Base-by-base conservation (phyloP, 2,797 vertebrate species). In the Tapera naevia region DNA sequence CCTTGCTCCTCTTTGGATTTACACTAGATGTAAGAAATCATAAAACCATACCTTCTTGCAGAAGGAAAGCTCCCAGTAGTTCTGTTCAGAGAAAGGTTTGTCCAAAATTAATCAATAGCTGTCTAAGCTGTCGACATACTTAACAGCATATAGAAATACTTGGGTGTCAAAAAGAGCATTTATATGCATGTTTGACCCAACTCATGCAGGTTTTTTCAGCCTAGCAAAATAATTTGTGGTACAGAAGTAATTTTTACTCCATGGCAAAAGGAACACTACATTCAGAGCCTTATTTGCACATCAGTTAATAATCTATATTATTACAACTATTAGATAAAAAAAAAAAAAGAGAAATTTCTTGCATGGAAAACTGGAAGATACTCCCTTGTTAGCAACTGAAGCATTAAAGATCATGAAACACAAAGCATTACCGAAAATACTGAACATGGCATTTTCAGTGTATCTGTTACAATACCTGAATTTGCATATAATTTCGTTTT, bases 361-460 rank as follows among this genome's bases (percentile, higher is more conserved):
- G 32, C 86, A 81, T 54, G 87, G 17, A 88, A 96, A 92, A 87
- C 37, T 90, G 58, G 62, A 80, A 93, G 73, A 39, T 91, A 54
- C 67, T 91, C 71, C 50, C 83, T 57, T 87, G 76, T 90, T 90
- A 85, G 64, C 86, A 88, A 79, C 74, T 89, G 73, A 43, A 69
- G 22, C 3, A 1, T 87, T 66, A 80, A 88, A 96, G 83, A 74
- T 73, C 91, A 92, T 95, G 48, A 96, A 95, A 67, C 50, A 92
- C 78, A 43, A 96, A 94, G 86, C 73, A 65, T 35, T 88, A 79
- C 79, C 13, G 32, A 87, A 97, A 92, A 91, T 45, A 88, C 6
- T 17, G 24, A 92, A 58, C 11, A 25, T 39, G 84, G n/a, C 78
- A 58, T 91, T 79, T 90, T 86, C 37, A 27, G 39, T 86, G 23